Base-by-base conservation (phyloP, 2,888 invertebrate genomes). In the Buathra laborator region DNA sequence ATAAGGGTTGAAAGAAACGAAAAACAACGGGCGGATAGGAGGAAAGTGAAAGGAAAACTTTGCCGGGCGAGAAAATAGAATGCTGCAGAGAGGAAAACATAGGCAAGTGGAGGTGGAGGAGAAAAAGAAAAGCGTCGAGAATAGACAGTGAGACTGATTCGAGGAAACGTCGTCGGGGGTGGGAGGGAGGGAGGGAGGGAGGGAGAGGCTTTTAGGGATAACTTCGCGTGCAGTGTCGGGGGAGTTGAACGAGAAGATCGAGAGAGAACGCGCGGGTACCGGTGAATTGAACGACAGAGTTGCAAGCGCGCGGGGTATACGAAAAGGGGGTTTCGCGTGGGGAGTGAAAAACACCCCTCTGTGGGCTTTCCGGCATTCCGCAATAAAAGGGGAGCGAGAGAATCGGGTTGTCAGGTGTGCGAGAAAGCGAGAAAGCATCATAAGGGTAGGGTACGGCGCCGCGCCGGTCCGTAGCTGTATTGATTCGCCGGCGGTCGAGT, bases 401-500 rank as follows among this genome's bases (percentile, higher is more conserved):
- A 70, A 78, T 77, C 77, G 78, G 68, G 72, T 78, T 78, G 72
- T 82, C 78, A 71, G 85, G 64, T 81, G 82, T 84, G 87, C 81
- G 85, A 79, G 77, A 81, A 86, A 12, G 19, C 19, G 53, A 19
- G n/a, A 53, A 19, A 86, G 83, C 79, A 77, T 75, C 77, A 85
- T 82, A 89, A 88, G 88, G 88, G 85, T 89, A 88, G 89, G 84
- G 86, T 88, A 90, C 89, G 91, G 90, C 90, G 90, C 90, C 90
- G 92, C 90, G 89, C 90, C 89, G 91, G 91, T 91, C 89, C 91
- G 90, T 91, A 93, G 93, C 93, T 93, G 93, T 93, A 93, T 93
- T 93, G 93, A 93, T 93, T 93, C 92, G 92, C 91, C 77, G 78
- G 90, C 86, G 91, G 91, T 89, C 89, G 89, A 86, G 86, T 82